Conservation (phyloP, 2,888 invertebrate species). For the Cosmia trapezina region DNA sequence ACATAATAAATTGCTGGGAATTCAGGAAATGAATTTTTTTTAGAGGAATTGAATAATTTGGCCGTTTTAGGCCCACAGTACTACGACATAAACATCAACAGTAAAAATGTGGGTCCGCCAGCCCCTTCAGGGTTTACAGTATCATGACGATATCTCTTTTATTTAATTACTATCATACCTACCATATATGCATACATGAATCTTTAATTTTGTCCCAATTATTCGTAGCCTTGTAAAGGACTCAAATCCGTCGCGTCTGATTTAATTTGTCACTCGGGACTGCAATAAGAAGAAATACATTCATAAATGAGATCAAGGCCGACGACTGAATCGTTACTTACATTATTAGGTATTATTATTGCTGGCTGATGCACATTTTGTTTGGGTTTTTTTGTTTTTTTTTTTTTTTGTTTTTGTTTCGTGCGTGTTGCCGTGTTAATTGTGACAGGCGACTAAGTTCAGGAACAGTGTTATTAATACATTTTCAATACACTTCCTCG, state of each 20-base stretch:
- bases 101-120: neutral
- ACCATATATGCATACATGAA: neutral
- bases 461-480: neutral
- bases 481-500: no score
- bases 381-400: conserved; percentile 18
- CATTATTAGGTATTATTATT: conserved; percentile 47
- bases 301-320: conserved; percentile 64
- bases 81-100: neutral
- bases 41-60: no score
- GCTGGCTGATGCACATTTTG: conserved; percentile 43
- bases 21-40: no score
- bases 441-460: conserved; percentile 25
- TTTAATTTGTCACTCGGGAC: conserved; percentile 53
- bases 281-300: conserved; percentile 52
- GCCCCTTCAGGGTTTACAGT: neutral
- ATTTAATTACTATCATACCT: neutral
- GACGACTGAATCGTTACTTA: conserved; percentile 39
- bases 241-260: conserved; percentile 44
- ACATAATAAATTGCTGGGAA: no score
- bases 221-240: conserved; percentile 60
- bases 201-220: conserved; percentile 51
- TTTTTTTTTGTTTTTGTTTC: conserved; percentile 46
- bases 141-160: neutral
- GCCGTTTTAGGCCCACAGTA: no score
- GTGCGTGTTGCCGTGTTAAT: conserved; percentile 38